Base-by-base conservation (phyloP, 2,113 vertebrate genomes). In the Halcyon senegalensis region DNA sequence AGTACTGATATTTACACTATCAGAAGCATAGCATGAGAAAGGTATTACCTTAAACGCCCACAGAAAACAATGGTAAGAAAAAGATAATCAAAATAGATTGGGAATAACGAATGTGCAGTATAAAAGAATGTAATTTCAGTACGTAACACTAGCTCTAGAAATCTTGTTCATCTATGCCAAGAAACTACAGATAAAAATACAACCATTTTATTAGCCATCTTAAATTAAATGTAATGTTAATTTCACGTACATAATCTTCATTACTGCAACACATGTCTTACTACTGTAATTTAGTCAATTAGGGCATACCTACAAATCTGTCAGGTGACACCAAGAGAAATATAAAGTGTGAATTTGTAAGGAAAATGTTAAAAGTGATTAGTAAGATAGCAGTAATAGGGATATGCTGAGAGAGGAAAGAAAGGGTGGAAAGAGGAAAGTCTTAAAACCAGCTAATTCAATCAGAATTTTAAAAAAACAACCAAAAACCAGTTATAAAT, bases 191-290 rank as follows among this genome's bases (percentile, higher is more conserved):
- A 96, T 68, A 91, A 96, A 97, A 96, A 90, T 56, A 94, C 24
- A 51, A 83, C 25, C 67, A 91, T 92, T 97, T 93, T 96, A 96
- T 96, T 92, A 94, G 37, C 48, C 39, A 77, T 74, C 84, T 94
- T 88, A 97, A 94, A 95, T 90, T 58, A 95, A 97, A 95, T 90
- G 66, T 64, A 97, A 96, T 77, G 81, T 84, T 94, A 95, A 95
- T 94, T 96, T 94, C 51, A 93, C 72, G 75, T 96, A 76, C 72
- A 70, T 89, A 96, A 93, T 91, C 58, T 92, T 97, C 81, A 93
- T 96, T 96, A 94, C 69, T 90, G 73, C 72, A 84, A 88, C 78
- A 94, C 75, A 95, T 1, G 15, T 74, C 82, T 84, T 90, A 75
- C 72, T 60, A 60, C 50, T 44, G 53, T 56, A 96, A 93, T 97